phyloP scores from a whole-genome alignment of 2,797 vertebrate species.

The Typhlichthys subterraneus region DNA sequence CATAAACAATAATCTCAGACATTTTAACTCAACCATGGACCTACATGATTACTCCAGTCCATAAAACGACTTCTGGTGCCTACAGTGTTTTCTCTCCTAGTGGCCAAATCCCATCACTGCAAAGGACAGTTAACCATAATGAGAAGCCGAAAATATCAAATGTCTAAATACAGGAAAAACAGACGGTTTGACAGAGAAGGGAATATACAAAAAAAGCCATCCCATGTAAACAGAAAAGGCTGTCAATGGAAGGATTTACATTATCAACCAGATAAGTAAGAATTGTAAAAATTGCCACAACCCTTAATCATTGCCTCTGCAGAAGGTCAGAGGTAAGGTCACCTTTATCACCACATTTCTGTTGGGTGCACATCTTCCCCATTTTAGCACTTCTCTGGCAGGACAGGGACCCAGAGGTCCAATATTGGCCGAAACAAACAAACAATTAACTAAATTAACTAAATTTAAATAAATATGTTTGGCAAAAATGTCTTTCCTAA shows the following conservation, averaged over 20 bases:
- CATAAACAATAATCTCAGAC: constrained; percentile 22
- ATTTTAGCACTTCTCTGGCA: not conserved
- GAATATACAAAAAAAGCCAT: constrained; percentile 9
- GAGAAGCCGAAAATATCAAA: constrained; percentile 31
- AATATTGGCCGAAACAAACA: constrained; percentile 16
- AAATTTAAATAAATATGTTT: constrained; percentile 28
- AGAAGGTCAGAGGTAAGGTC: constrained; percentile 1
- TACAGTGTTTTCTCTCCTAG: constrained; percentile 40
- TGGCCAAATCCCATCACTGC: not conserved
- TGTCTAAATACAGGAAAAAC: constrained; percentile 45
- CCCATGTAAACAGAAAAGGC: constrained; percentile 15
- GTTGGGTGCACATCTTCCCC: too few relatives aligned
- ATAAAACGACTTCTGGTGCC: constrained; percentile 17
- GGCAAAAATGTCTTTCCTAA: constrained; percentile 48
- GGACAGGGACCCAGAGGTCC: not conserved
- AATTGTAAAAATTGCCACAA: constrained; percentile 30
- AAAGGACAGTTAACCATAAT: constrained; percentile 13
- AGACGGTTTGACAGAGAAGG: constrained; percentile 7
- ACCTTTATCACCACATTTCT: not conserved
- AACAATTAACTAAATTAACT: constrained; percentile 16
- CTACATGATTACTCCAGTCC: too few relatives aligned
- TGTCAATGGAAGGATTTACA: constrained; percentile 12
- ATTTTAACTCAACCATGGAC: too few relatives aligned
- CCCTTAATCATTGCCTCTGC: constrained; percentile 15
- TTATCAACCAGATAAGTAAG: not conserved